phyloP scores from a whole-genome alignment of 1,140 invertebrate genomes.

The Caerostris extrusa region DNA sequence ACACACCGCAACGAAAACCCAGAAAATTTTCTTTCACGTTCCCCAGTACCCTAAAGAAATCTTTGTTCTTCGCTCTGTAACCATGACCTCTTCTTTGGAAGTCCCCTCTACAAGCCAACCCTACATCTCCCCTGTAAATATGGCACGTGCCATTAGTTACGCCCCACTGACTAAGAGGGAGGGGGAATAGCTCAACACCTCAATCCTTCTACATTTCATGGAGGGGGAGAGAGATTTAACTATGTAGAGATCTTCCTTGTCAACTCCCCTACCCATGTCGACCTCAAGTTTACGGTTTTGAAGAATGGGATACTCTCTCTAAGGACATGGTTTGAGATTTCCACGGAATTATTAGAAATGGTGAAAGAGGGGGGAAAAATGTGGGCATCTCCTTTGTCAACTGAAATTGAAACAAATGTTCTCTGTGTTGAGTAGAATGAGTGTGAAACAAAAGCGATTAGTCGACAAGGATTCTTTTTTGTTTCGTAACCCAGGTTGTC shows the following conservation, averaged over 20 bases:
- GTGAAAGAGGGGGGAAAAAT: not conserved
- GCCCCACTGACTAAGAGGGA: not conserved
- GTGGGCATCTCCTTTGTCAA: not conserved
- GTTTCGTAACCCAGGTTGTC: not conserved
- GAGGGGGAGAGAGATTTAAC: not conserved
- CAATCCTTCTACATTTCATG: not conserved
- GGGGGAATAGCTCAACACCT: slow-evolving; percentile 27
- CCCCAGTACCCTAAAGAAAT: not conserved
- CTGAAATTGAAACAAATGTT: slow-evolving; percentile 62
- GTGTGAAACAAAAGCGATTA: slow-evolving; percentile 69
- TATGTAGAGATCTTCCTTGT: slow-evolving; percentile 9
- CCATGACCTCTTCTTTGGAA: not conserved
- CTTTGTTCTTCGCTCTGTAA: slow-evolving; percentile 39
- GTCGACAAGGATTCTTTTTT: not conserved
- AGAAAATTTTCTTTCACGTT: slow-evolving; percentile 8
- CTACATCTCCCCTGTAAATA: slow-evolving; percentile 4
- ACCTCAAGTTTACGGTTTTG: not conserved
- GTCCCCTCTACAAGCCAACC: not conserved
- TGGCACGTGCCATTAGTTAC: slow-evolving; percentile 66
- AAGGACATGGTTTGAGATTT: slow-evolving; percentile 21
- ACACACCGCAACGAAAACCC: slow-evolving; percentile 38
- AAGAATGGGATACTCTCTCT: slow-evolving; percentile 10
- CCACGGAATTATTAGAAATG: slow-evolving; percentile 13
- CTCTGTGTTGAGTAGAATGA: slow-evolving; percentile 45
- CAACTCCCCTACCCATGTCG: not conserved